Conservation (phyloP, 2,888 invertebrate species). For the Creontiades dilutus region DNA sequence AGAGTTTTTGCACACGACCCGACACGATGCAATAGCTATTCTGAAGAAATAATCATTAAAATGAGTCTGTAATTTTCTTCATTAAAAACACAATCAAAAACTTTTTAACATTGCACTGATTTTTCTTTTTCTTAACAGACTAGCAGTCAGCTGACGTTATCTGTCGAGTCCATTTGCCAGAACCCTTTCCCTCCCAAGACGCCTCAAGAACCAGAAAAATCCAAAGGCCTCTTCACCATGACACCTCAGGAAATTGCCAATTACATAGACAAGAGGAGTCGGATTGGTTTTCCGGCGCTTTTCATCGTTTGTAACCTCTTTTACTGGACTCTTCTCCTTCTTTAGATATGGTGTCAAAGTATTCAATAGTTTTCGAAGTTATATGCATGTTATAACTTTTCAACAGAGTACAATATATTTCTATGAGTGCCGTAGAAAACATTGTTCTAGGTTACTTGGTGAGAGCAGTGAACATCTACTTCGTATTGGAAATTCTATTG, state of each 20-base stretch:
- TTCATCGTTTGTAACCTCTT: conserved; percentile 89
- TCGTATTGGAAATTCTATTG: no score
- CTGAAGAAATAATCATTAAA: no score
- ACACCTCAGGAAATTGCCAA: conserved; percentile 93
- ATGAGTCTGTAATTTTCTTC: no score
- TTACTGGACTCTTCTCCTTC: conserved; percentile 84
- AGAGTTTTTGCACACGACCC: no score
- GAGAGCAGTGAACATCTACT: no score
- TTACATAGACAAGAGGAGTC: conserved; percentile 90
- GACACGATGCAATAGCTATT: no score
- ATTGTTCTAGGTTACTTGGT: no score
- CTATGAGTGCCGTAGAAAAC: no score
- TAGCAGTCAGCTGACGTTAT: conserved; percentile 76
- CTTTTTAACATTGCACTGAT: background rate
- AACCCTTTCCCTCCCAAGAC: conserved; percentile 74
- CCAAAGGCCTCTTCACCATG: conserved; percentile 86
- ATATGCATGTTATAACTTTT: background rate
- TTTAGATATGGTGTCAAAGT: conserved; percentile 36
- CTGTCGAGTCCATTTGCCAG: conserved; percentile 76
- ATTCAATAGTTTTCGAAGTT: background rate
- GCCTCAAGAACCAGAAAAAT: conserved; percentile 41
- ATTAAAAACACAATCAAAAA: no score
- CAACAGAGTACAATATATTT: no score
- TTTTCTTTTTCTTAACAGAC: conserved; percentile 69
- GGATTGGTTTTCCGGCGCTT: conserved; percentile 87